A percentile compares a stretch with the other conserved stretches of the same genome.
These are phyloP conservation scores for Malaclemys terrapin DNA, from an alignment of 2,113 vertebrate genomes.

Conservation along the genomic window DNA sequence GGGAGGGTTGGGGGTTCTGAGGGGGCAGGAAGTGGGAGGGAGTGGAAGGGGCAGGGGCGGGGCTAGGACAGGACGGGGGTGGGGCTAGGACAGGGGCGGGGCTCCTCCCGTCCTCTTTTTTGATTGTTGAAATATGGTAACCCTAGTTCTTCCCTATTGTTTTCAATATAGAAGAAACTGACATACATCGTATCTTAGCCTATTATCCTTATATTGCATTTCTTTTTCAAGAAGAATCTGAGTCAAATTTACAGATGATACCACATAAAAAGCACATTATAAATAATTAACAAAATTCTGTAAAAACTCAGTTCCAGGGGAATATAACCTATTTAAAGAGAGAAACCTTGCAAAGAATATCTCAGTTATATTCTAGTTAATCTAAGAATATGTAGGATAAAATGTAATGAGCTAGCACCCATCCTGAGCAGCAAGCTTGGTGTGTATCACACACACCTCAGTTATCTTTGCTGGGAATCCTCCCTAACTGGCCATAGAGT, in stretches of 20 bases:
- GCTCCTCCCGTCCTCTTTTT: too few species aligned
- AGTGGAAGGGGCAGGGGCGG: too few species aligned
- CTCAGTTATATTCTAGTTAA: not conserved
- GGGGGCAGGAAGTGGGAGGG: too few species aligned
- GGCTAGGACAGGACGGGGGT: too few species aligned
- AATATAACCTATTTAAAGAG: not conserved
- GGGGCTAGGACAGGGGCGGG: too few species aligned
- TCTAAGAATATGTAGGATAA: not conserved
- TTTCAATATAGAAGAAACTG: not conserved
- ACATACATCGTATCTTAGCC: not conserved
- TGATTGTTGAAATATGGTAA: too few species aligned
- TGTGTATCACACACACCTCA: not conserved
- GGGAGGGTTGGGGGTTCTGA: too few species aligned
- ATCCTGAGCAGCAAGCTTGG: not conserved
- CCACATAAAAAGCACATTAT: not conserved
- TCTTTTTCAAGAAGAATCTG: not conserved
- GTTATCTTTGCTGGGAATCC: not conserved
- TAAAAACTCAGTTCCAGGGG: not conserved
- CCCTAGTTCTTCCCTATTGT: not conserved
- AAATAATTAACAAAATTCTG: not conserved
- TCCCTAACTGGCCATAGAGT: not conserved
- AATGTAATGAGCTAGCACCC: not conserved
- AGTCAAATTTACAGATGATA: not conserved
- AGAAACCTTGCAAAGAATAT: not conserved
- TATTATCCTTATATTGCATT: not conserved